Evolutionary conservation across 2,113 vertebrate species (phyloP), one percentile per base, ranked within the genome.

Genomic region (Arenaria interpres): DNA sequence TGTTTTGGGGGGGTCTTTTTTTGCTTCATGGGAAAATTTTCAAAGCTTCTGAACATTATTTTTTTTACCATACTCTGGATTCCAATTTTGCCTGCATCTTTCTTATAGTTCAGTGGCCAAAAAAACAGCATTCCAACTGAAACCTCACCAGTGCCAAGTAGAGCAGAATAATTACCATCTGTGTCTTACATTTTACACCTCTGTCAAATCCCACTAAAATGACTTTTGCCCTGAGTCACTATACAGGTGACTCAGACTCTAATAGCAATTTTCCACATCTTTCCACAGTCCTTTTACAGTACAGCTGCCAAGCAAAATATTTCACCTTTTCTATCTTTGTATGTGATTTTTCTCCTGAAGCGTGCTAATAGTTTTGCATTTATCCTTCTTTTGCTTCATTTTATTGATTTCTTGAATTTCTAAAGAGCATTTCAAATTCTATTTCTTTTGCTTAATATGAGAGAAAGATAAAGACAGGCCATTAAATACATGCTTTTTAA

Each of bases 141-240:
- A 96, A 88, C 23, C 37, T 89, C 64, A 96, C 76, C 72, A 90
- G 13, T 78, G 80, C 60, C 86, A 97, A 96, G 89, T 89, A 92
- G 94, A 97, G 96, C 93, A 92, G 91, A 96, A 96, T 92, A 93
- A 96, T 92, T 89, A 59, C 91, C 86, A 92, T 93, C 93, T 96
- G 88, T 79, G 78, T 59, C 73, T 89, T 74, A 63, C 43, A 64
- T 89, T 97, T 96, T 96, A 92, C 64, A 95, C 89, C 56, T 92
- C 76, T 90, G 59, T 84, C 63, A 93, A 90, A 90, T 88, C 45
- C 28, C 54, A 73, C 79, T 80, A 69, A 92, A 88, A 77, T 86
- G 17, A 80, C 79, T 95, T 72, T 73, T 95, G 67, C 79, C 80
- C 72, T 68, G 14, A 94, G n/a, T 91, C 13, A 33, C 63, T 59